Evolutionary conservation across 2,113 vertebrate genomes (phyloP), one percentile per base, ranked within the genome.

Genomic region (Phasianus colchicus): DNA sequence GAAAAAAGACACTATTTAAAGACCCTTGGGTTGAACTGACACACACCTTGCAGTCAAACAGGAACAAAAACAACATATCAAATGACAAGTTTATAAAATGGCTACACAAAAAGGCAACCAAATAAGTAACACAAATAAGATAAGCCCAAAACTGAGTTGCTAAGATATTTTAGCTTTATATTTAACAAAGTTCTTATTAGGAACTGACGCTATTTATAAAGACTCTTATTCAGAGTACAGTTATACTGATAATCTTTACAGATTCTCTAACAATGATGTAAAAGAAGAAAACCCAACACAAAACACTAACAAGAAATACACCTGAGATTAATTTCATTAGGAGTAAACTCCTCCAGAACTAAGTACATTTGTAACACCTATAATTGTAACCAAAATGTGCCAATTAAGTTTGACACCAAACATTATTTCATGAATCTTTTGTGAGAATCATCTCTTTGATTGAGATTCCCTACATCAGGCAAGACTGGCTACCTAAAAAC

Each of bases 21-120:
- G 74, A 10, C 1, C 36, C 69, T 11, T 0, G 4, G 2, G 1
- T 34, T 3, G 29, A 36, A 64, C 25, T 27, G 8, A 79, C 32
- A 38, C 2, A 21, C 12, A 10, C 19, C 58, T 47, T 82, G 27
- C 42, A 87, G 52, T 40, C 57, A 79, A 71, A 55, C 3, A 58
- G 27, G 12, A 43, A 58, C 16, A 75, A 61, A 84, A 83, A 25
- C 1, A 65, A 3, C 34, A 58, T 4, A 47, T 1, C 21, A 17
- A 84, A 71, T 22, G 4, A 13, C 11, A 71, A 10, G 52, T 52
- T 52, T 38, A 21, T 20, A 71, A 52, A 34, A 38, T 38, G 25
- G 11, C 47, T 29, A 29, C n/a, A 27, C 50, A 45, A 3, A 11
- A 21, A n/a, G 5, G 7, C 13, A 70, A 25, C 1, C 13, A 27